Evolutionary conservation across 2,888 invertebrate species (phyloP), one percentile per base, ranked within the genome.

Genomic region (Gymnosoma rotundatum): DNA sequence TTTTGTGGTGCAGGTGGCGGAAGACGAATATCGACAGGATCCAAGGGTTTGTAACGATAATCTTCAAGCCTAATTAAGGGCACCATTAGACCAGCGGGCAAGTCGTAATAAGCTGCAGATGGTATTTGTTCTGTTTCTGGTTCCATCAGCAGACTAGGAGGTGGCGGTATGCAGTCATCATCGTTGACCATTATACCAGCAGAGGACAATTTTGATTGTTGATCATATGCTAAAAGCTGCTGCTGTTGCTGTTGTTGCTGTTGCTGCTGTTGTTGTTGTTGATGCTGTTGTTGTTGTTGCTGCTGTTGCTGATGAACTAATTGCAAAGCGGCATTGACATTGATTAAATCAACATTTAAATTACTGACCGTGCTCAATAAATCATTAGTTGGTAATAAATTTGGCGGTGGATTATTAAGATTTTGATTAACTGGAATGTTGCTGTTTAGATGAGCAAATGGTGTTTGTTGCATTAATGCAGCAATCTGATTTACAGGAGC

Each of bases 71-170:
- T 97, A 83, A 99, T 97, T 16, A 99, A 94, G n/a, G 99, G 98
- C 78, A 98, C 98, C 96, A 99, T 99, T 21, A 99, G 94, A 60
- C 99, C 99, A 75, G 99, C 99, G 2, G 99, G 99, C 86, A 99
- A 93, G 91, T 99, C 99, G 91, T 96, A 99, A 92, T 99, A 99
- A 67, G 99, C 98, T 88, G 97, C 96, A 36, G 96, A 96, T 36
- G 98, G 98, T 93, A 97, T 95, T 86, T 97, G 93, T 85, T 97
- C 97, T 88, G 97, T 96, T 70, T 94, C 91, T 3, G 91, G 88
- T 32, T 92, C 93, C 91, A 54, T 92, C 14, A 74, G 74, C n/a
- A 83, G 54, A 18, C 76, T 83, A 12, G 83, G 67, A 58, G 86
- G 79, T 66, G 81, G 86, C 20, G 42, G 85, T 69, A 67, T 70